Evolutionary conservation across 2,113 vertebrate genomes (phyloP), one percentile per base, ranked within the genome.

Genomic region (Astur gentilis): DNA sequence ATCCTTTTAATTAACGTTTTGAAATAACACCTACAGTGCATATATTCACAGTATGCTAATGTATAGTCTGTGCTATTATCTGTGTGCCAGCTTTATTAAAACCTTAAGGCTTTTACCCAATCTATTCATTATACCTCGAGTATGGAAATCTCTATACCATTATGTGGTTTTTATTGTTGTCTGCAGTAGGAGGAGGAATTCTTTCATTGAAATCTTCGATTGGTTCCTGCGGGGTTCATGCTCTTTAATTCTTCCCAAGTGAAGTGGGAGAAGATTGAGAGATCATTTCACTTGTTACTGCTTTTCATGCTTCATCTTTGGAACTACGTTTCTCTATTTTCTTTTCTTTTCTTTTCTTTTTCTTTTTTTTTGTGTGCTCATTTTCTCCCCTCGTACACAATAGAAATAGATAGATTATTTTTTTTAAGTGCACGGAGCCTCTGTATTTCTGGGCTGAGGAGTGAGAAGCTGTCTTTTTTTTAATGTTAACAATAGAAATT

Each of bases 71-170:
- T 93, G n/a, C 78, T 89, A 38, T 91, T 91, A 34, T 83, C 47
- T 81, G 73, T 71, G 26, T 83, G 69, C 50, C 70, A 92, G 89
- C 49, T 87, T 84, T 91, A 72, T 82, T 95, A 81, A 95, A 92
- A 69, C 73, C 36, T 80, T 23, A 52, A 80, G 67, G 80, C 64
- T 78, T 92, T 86, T 77, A 45, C 72, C 36, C 82, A 80, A 16
- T 79, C 80, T 89, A 26, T 81, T 96, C 50, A 66, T 95, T 96
- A 72, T 76, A 64, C 44, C 65, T 60, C 5, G 6, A 76, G 47
- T 89, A 55, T 72, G 73, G 61, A 94, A 95, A 91, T 89, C 69
- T 58, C 40, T 72, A 9, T 78, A 38, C 89, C 31, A 57, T 89
- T 91, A 50, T 79, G 61, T 91, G 49, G 72, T 54, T 76, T 86